phyloP scores from a whole-genome alignment of 2,888 invertebrate genomes.

The Drosophila anomelani region DNA sequence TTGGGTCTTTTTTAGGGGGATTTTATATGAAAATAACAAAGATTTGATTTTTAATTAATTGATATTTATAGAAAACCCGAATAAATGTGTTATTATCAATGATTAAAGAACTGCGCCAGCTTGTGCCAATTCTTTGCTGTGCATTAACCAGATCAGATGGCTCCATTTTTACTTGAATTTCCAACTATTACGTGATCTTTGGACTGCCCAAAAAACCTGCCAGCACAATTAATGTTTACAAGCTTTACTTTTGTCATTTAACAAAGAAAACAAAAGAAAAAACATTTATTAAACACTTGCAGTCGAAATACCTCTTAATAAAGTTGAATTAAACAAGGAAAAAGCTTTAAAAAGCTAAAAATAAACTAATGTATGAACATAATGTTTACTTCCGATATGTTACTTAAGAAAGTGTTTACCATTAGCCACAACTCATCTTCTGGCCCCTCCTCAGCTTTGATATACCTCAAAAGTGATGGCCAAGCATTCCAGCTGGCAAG shows the following conservation, averaged over 20 bases:
- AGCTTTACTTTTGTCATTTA: conserved; percentile 10
- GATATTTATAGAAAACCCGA: too few relatives aligned
- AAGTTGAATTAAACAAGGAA: background rate
- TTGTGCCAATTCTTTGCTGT: background rate
- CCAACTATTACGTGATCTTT: conserved; percentile 61
- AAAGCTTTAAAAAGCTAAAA: too few relatives aligned
- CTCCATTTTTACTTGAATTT: conserved; percentile 27
- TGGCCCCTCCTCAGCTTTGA: background rate
- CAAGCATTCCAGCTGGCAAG: conserved; percentile 11
- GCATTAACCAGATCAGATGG: conserved; percentile 48
- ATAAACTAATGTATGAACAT: too few relatives aligned
- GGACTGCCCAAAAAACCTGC: conserved; percentile 23
- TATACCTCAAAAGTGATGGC: background rate
- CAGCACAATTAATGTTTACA: conserved; percentile 22
- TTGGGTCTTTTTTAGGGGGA: background rate
- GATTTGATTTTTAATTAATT: background rate
- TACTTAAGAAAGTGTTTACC: background rate
- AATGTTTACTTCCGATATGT: background rate
- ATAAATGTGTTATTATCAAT: background rate
- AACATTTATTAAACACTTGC: conserved; percentile 16
- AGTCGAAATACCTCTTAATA: background rate
- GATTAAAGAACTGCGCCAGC: too few relatives aligned
- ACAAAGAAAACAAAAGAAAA: background rate
- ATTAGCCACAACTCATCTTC: background rate
- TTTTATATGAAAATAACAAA: background rate